These are phyloP conservation scores for Rhopalosiphum nymphaeae DNA, from an alignment of 2,888 invertebrate species.

Conservation along the genomic window DNA sequence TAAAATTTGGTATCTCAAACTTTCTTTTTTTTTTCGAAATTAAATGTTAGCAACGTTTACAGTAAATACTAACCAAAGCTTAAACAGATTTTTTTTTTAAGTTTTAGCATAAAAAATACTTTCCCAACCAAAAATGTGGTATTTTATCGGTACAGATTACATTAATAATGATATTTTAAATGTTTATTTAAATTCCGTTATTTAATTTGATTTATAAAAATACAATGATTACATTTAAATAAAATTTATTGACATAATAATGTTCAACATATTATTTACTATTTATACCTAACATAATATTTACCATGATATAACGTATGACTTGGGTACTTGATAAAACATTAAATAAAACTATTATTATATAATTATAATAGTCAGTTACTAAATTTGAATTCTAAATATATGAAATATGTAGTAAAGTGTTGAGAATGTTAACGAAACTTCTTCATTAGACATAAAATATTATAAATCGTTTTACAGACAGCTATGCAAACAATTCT, in stretches of 20 bases:
- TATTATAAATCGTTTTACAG: conserved; percentile 11
- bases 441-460: conserved; percentile 23
- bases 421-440: background rate
- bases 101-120: background rate
- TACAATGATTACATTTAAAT: background rate
- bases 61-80: background rate
- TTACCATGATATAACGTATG: background rate
- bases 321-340: background rate
- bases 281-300: background rate
- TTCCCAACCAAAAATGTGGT: background rate
- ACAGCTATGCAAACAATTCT: conserved; percentile 25
- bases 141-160: background rate
- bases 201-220: background rate
- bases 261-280: background rate
- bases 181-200: background rate
- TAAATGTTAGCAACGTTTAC: background rate
- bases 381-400: background rate
- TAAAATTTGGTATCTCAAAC: background rate
- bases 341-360: background rate
- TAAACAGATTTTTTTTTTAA: background rate
- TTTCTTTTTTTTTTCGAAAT: background rate
- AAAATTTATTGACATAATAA: background rate
- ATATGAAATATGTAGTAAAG: conserved; percentile 5
- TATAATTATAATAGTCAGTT: background rate
- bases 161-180: background rate